Evolutionary conservation across 2,888 invertebrate species (phyloP).

Genomic region (Synergus laeviventris): DNA sequence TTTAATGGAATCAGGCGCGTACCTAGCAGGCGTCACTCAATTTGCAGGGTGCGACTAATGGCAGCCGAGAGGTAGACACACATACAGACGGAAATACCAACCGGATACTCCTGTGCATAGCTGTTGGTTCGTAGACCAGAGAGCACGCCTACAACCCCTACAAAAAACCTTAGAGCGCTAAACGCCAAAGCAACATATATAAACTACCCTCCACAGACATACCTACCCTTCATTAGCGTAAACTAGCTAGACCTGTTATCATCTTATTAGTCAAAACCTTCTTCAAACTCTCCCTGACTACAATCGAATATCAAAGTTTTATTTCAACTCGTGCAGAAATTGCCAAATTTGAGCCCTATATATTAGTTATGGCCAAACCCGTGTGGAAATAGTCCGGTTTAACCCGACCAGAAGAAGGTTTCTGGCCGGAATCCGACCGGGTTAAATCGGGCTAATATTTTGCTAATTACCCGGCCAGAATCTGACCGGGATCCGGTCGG

Average conservation of each 20-base stretch:
- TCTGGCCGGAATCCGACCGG: too few relatives aligned
- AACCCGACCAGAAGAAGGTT: too few relatives aligned
- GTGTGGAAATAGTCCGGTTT: too few relatives aligned
- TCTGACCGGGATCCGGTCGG: too few relatives aligned
- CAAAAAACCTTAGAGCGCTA: slow-evolving; percentile 35
- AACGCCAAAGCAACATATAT: slow-evolving; percentile 32
- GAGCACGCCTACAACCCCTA: slow-evolving; percentile 34
- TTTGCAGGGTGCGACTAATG: slow-evolving; percentile 75
- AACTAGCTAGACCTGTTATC: slow-evolving; percentile 29
- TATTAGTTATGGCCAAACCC: too few relatives aligned
- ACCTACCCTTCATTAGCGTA: slow-evolving; percentile 19
- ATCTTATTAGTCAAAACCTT: slow-evolving; percentile 29
- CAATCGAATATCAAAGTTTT: neutral
- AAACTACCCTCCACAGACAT: slow-evolving; percentile 31
- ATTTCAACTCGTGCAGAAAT: too few relatives aligned
- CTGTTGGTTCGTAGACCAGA: slow-evolving; percentile 37
- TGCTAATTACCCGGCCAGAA: too few relatives aligned
- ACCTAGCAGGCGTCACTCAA: slow-evolving; percentile 75
- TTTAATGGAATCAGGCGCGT: slow-evolving; percentile 75
- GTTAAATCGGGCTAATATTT: too few relatives aligned
- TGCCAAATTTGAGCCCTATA: too few relatives aligned
- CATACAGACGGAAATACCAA: slow-evolving; percentile 51
- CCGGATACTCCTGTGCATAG: slow-evolving; percentile 30
- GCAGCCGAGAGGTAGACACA: slow-evolving; percentile 69
- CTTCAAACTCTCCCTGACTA: neutral